Conservation (phyloP, 2,888 invertebrate species). For the Morpho helenor region DNA sequence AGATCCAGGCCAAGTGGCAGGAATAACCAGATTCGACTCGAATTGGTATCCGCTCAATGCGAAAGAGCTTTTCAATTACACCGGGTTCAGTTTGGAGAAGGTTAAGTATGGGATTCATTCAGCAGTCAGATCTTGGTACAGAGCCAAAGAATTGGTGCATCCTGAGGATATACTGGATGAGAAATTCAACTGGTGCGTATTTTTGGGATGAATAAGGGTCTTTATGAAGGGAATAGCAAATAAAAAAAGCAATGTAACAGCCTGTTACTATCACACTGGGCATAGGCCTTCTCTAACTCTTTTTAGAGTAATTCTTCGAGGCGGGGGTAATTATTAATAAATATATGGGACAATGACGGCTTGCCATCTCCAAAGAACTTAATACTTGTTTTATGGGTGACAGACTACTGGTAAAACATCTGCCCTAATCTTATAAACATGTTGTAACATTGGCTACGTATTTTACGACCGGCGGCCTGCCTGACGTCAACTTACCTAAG, state of each 20-base stretch:
- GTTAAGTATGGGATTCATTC: constrained; percentile 38
- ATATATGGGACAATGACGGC: too few species aligned
- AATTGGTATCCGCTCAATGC: constrained; percentile 38
- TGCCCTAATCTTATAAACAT: background rate
- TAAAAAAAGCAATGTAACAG: too few species aligned
- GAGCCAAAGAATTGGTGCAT: background rate
- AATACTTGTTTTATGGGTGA: too few species aligned
- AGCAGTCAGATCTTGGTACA: constrained; percentile 43
- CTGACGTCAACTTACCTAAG: too few species aligned
- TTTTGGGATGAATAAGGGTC: background rate
- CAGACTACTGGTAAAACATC: background rate
- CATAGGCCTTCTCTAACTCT: too few species aligned
- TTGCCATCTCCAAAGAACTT: too few species aligned
- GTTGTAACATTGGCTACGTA: too few species aligned
- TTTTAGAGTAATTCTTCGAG: too few species aligned
- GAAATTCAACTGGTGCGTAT: constrained; percentile 8
- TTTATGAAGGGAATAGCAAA: too few species aligned
- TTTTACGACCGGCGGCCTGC: too few species aligned
- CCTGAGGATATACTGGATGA: background rate
- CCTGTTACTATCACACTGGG: too few species aligned
- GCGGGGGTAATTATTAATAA: too few species aligned
- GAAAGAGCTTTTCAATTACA: constrained; percentile 16
- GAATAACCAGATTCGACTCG: constrained; percentile 38
- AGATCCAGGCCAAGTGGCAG: constrained; percentile 43
- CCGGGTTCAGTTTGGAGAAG: constrained; percentile 36